phyloP scores from a whole-genome alignment of 2,888 invertebrate genomes.

The Cantharis flavilabris region DNA sequence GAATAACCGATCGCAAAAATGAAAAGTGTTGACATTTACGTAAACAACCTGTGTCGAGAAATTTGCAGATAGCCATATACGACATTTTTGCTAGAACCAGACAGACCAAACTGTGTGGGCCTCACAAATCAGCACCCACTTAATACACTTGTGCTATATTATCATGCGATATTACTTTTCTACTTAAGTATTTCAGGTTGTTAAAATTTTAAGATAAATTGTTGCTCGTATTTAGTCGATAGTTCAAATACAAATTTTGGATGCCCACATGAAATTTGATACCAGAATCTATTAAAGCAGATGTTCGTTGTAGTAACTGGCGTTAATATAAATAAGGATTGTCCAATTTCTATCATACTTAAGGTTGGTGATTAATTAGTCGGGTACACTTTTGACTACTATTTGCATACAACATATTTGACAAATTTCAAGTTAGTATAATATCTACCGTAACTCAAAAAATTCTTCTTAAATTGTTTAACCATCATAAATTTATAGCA shows the following conservation, averaged over 20 bases:
- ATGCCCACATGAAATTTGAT: not conserved
- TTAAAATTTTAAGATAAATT: not conserved
- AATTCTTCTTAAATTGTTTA: not conserved
- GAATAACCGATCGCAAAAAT: not conserved
- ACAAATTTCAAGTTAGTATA: not conserved
- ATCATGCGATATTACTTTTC: conserved; percentile 7
- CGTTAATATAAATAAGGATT: not conserved
- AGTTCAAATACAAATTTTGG: not conserved
- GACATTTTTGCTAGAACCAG: conserved; percentile 9
- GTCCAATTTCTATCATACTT: not conserved
- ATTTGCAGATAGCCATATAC: conserved; percentile 1
- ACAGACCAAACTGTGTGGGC: conserved; percentile 14
- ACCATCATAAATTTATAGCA: not conserved
- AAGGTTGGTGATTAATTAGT: not conserved
- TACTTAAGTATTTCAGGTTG: not conserved
- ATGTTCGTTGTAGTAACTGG: not conserved
- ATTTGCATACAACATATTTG: not conserved
- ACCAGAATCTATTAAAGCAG: not conserved
- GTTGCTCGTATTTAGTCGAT: conserved; percentile 3
- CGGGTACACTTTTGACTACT: not conserved
- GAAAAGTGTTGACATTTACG: conserved; percentile 4
- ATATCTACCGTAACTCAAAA: too few relatives aligned
- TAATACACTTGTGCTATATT: conserved; percentile 13
- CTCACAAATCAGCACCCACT: conserved; percentile 28
- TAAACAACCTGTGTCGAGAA: conserved; percentile 8